These are phyloP conservation scores for Chelmon rostratus DNA, from an alignment of 2,797 vertebrate species.

Conservation along the genomic window DNA sequence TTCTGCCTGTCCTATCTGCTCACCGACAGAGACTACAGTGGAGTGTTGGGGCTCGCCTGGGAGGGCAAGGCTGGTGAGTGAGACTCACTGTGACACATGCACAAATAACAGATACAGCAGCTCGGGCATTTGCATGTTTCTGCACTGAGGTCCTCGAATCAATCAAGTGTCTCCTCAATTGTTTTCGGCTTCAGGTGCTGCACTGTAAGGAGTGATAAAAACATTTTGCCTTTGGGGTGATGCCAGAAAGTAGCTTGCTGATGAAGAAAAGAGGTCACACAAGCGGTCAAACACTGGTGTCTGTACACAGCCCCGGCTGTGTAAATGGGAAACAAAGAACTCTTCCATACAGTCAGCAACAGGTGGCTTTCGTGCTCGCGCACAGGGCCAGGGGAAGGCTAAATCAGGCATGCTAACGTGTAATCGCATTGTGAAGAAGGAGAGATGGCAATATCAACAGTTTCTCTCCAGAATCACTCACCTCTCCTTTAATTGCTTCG, in stretches of 20 bases:
- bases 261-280: not conserved
- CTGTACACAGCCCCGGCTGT: too few relatives aligned
- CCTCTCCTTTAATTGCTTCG: too few relatives aligned
- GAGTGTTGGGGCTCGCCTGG: conserved; percentile 88
- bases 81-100: not conserved
- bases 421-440: too few relatives aligned
- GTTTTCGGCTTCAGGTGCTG: not conserved
- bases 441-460: too few relatives aligned
- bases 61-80: conserved; percentile 85
- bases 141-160: not conserved
- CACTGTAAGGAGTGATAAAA: not conserved
- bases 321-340: too few relatives aligned
- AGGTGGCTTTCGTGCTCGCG: too few relatives aligned
- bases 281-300: not conserved
- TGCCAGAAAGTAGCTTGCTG: not conserved
- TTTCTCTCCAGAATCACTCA: too few relatives aligned
- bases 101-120: too few relatives aligned
- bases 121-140: not conserved
- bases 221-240: not conserved
- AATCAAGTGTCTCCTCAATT: not conserved
- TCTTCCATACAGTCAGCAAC: too few relatives aligned
- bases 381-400: too few relatives aligned
- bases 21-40: conserved; percentile 89
- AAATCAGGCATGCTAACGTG: too few relatives aligned
- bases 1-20: conserved; percentile 90